These are phyloP conservation scores for Meghimatium bilineatum DNA, from an alignment of 2,888 invertebrate species.

Conservation along the genomic window DNA sequence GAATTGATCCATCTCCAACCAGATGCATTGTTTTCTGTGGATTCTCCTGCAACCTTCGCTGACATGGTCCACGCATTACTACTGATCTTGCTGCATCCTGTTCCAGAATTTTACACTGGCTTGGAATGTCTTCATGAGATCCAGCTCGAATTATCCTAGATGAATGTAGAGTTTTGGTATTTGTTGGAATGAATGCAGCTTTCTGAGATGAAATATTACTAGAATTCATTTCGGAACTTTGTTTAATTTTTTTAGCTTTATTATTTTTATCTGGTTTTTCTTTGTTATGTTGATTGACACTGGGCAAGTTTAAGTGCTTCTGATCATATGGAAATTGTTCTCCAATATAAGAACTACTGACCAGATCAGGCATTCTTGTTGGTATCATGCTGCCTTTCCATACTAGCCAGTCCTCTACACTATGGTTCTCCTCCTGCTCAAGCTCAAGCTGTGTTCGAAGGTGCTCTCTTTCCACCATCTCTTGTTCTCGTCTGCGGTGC, in stretches of 20 bases:
- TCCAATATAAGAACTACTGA: constrained; percentile 47
- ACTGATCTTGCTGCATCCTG: neutral
- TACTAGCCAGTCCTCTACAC: constrained; percentile 69
- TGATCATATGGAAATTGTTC: constrained; percentile 36
- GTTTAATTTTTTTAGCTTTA: neutral
- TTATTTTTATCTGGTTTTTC: constrained; percentile 10
- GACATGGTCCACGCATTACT: neutral
- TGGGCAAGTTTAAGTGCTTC: neutral
- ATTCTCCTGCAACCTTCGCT: constrained; percentile 19
- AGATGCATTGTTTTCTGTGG: constrained; percentile 9
- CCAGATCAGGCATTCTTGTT: constrained; percentile 43
- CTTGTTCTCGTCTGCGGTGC: constrained; percentile 64
- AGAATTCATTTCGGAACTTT: neutral
- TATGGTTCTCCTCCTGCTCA: constrained; percentile 68
- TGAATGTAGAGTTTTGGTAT: neutral
- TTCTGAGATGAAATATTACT: neutral
- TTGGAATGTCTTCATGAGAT: constrained; percentile 30
- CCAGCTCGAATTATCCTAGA: constrained; percentile 11
- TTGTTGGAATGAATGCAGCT: neutral
- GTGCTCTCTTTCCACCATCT: constrained; percentile 68
- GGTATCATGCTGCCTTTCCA: constrained; percentile 34
- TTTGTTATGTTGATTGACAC: neutral
- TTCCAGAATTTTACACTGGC: constrained; percentile 5
- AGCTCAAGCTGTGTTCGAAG: constrained; percentile 67
- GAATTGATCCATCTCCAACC: constrained; percentile 2